A percentile compares a stretch with the other conserved stretches of the same genome.
phyloP scores from a whole-genome alignment of 2,888 invertebrate genomes.

The Dysmachus trigonus region DNA sequence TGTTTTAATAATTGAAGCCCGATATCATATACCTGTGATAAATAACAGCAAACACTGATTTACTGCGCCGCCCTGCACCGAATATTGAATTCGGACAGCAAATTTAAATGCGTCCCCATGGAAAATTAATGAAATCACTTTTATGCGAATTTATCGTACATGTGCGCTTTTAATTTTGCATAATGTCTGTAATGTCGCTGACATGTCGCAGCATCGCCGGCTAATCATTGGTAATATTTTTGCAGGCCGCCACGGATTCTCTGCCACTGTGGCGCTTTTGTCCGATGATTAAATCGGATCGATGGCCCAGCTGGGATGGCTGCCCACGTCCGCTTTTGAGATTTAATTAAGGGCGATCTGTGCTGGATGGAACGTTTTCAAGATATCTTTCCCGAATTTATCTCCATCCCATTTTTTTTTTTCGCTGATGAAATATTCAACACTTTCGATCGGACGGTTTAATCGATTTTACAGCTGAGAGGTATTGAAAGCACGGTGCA shows the following conservation, averaged over 20 bases:
- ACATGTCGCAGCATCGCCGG: constrained; percentile 4
- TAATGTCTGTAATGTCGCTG: constrained; percentile 28
- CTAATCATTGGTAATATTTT: constrained; percentile 30
- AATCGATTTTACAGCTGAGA: not conserved
- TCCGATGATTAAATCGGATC: constrained; percentile 5
- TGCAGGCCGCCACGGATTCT: not conserved
- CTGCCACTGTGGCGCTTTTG: constrained; percentile 2
- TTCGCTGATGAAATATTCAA: not conserved
- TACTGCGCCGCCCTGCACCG: constrained; percentile 1
- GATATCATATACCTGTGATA: constrained; percentile 35
- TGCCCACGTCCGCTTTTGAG: constrained; percentile 19
- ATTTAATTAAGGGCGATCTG: constrained; percentile 24
- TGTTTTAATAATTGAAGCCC: constrained; percentile 30
- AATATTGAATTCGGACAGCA: constrained; percentile 22
- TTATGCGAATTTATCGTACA: constrained; percentile 24
- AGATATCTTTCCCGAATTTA: constrained; percentile 2
- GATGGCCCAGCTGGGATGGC: not conserved
- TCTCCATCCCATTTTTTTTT: not conserved
- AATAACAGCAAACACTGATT: constrained; percentile 39
- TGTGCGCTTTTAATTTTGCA: constrained; percentile 35
- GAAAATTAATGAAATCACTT: constrained; percentile 38
- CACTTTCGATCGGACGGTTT: not conserved
- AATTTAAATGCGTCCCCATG: constrained; percentile 24
- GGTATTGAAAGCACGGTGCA: not conserved
- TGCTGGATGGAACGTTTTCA: not conserved